These are phyloP conservation scores for Silurus asotus DNA, from an alignment of 2,113 vertebrate genomes.

Conservation along the genomic window DNA sequence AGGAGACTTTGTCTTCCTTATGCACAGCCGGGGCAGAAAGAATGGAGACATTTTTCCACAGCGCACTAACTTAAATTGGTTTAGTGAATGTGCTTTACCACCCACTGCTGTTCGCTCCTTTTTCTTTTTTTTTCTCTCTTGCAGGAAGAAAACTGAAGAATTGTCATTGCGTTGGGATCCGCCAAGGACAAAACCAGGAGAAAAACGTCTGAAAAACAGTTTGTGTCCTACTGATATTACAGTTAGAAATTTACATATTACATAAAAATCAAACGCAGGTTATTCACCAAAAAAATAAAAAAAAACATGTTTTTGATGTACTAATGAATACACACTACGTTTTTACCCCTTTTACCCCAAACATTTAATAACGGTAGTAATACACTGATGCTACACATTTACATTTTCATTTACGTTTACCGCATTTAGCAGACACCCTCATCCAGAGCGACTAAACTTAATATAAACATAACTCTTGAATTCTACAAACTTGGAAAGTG, in stretches of 20 bases:
- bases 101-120: constrained; percentile 26
- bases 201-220: background rate
- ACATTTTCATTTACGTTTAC: no score
- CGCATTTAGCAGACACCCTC: no score
- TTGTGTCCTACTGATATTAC: background rate
- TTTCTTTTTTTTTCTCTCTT: background rate
- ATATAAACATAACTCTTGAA: no score
- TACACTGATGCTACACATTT: no score
- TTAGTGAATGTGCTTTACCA: constrained; percentile 49
- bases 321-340: no score
- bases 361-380: no score
- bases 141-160: background rate
- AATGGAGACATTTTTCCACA: constrained; percentile 39
- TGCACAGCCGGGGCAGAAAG: constrained; percentile 30
- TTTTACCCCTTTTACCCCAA: no score
- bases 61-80: constrained; percentile 48
- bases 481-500: no score
- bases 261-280: background rate
- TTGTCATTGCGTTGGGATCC: background rate
- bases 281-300: background rate
- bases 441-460: no score
- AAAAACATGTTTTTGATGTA: no score
- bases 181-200: background rate
- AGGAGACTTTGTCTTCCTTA: constrained; percentile 36
- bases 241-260: background rate